phyloP scores from a whole-genome alignment of 2,888 invertebrate genomes.

The Eupsilia transversa region DNA sequence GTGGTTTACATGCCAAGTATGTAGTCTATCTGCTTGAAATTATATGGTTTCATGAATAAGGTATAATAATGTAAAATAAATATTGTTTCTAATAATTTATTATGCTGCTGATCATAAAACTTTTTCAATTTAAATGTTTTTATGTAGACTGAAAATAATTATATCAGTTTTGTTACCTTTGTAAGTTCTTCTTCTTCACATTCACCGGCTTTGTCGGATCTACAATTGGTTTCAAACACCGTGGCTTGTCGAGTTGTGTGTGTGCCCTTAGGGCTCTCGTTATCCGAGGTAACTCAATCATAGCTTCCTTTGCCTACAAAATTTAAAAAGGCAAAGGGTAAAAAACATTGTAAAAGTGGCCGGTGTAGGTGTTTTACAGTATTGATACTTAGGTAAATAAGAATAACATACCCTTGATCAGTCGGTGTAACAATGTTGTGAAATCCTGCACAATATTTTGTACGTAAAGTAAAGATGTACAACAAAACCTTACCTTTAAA shows the following conservation, averaged over 20 bases:
- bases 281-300: slow-evolving; percentile 91
- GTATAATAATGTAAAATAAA: neutral
- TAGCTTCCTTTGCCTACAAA: slow-evolving; percentile 49
- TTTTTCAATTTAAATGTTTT: neutral
- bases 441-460: slow-evolving; percentile 47
- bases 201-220: slow-evolving; percentile 70
- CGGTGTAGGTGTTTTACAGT: neutral
- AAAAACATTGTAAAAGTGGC: neutral
- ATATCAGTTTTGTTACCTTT: slow-evolving; percentile 75
- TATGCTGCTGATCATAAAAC: too few relatives aligned
- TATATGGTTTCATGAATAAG: neutral
- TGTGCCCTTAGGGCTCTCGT: slow-evolving; percentile 92
- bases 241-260: slow-evolving; percentile 89
- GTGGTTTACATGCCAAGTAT: neutral
- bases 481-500: slow-evolving; percentile 7
- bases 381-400: neutral
- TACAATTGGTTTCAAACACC: slow-evolving; percentile 79
- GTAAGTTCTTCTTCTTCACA: slow-evolving; percentile 71
- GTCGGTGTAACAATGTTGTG: slow-evolving; percentile 53
- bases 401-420: slow-evolving; percentile 33
- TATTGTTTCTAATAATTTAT: neutral
- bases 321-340: neutral
- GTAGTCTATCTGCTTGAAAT: neutral
- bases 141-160: neutral
- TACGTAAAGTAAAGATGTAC: slow-evolving; percentile 5